A percentile compares a stretch with the other conserved stretches of the same genome.
Conservation (phyloP, 2,113 vertebrate genomes). For the Puffinus mauretanicus region DNA sequence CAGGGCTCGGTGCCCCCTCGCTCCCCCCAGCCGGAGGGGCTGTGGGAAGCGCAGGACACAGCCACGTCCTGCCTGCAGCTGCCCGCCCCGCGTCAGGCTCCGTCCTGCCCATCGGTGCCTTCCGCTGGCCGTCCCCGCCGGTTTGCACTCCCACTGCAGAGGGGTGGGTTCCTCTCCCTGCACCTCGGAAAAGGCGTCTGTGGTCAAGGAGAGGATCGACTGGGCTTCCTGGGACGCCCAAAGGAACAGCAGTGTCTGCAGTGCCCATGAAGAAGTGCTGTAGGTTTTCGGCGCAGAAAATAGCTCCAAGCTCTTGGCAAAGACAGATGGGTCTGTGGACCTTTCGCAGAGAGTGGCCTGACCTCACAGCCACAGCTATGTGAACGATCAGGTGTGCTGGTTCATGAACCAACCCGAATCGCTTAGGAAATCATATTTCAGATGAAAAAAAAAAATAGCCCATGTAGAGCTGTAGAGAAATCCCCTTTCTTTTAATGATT, state of each 20-base stretch:
- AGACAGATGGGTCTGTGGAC: neutral
- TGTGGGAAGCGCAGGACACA: rapidly evolving
- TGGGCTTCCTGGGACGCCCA: neutral
- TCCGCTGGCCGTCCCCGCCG: rapidly evolving
- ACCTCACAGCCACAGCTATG: neutral
- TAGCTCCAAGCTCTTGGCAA: neutral
- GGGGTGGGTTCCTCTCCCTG: neutral
- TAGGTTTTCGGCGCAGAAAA: neutral
- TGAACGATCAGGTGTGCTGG: rapidly evolving
- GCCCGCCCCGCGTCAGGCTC: rapidly evolving
- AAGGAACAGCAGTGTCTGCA: neutral
- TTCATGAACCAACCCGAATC: neutral
- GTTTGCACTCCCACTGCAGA: neutral
- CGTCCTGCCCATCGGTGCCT: rapidly evolving
- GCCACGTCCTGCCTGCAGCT: neutral
- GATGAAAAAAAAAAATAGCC: neutral
- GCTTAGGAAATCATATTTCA: rapidly evolving
- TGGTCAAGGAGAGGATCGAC: neutral
- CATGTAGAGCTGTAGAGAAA: neutral
- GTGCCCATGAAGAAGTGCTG: neutral
- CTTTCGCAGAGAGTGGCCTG: neutral
- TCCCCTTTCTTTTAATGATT: neutral
- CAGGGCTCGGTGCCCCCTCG: neutral
- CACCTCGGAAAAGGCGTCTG: neutral
- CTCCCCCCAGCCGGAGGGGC: neutral